phyloP scores from a whole-genome alignment of 2,888 invertebrate species.

The Pteria penguin region DNA sequence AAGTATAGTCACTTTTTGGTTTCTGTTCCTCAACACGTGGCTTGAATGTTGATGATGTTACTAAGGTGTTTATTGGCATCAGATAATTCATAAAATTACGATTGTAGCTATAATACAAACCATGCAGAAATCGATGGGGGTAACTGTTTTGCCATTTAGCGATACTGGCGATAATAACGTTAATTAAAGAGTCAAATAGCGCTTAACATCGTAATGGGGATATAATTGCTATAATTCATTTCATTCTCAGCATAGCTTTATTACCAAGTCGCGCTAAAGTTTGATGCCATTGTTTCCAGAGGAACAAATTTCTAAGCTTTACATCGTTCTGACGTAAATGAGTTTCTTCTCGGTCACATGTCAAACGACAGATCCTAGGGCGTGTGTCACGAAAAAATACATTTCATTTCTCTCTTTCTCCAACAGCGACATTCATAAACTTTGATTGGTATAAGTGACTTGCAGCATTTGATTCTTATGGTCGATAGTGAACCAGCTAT shows the following conservation, averaged over 20 bases:
- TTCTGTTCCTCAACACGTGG: too few species aligned
- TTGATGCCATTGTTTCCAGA: not conserved
- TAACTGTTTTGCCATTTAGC: constrained; percentile 5
- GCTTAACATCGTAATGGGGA: constrained; percentile 1
- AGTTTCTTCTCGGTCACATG: not conserved
- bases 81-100: too few species aligned
- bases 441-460: not conserved
- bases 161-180: not conserved
- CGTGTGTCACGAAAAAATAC: not conserved
- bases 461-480: not conserved
- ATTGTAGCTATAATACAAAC: too few species aligned
- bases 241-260: not conserved
- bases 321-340: not conserved
- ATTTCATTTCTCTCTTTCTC: not conserved
- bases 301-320: not conserved
- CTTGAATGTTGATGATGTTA: too few species aligned
- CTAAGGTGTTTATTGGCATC: too few species aligned
- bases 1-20: too few species aligned
- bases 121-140: not conserved
- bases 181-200: constrained; percentile 14
- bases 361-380: not conserved
- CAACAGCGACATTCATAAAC: not conserved
- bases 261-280: not conserved
- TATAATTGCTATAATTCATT: constrained; percentile 1
- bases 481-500: not conserved